Percentiles rank a stretch among this genome's conserved stretches.
phyloP scores from a whole-genome alignment of 2,888 invertebrate genomes.

The Myopa testacea region DNA sequence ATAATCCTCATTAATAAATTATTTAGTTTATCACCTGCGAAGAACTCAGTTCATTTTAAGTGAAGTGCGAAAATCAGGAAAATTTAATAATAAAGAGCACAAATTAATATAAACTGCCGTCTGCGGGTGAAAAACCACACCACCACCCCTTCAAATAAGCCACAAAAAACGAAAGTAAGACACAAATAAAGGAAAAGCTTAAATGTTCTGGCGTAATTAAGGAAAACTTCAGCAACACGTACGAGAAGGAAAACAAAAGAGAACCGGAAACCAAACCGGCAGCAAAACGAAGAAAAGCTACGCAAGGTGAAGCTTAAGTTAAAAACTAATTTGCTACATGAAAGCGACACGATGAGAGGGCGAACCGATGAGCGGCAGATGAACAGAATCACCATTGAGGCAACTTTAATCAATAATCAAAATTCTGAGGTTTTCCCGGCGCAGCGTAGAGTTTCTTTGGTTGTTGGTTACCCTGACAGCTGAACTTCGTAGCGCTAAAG shows the following conservation, averaged over 20 bases:
- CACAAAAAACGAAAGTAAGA: neutral
- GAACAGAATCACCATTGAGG: neutral
- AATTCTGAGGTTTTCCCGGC: neutral
- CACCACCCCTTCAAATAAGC: neutral
- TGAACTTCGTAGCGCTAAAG: neutral
- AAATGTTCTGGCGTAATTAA: neutral
- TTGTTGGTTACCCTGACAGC: neutral
- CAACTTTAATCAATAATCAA: conserved; percentile 17
- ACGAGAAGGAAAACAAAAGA: neutral
- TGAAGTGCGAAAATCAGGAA: neutral
- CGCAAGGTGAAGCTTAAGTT: neutral
- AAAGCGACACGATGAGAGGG: neutral
- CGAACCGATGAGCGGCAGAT: neutral
- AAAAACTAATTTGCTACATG: neutral
- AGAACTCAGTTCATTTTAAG: too few relatives aligned
- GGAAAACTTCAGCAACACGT: conserved; percentile 16
- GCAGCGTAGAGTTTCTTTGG: neutral
- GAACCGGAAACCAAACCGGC: neutral
- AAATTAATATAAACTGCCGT: neutral
- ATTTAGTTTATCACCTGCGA: too few relatives aligned
- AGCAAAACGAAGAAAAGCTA: neutral
- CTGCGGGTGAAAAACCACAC: neutral
- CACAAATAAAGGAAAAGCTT: neutral
- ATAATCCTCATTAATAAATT: too few relatives aligned
- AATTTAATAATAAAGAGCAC: conserved; percentile 8